A percentile compares a stretch with the other conserved stretches of the same genome.
These are phyloP conservation scores for Ophthalmolycus amberensis DNA, from an alignment of 2,113 vertebrate genomes.

Conservation along the genomic window DNA sequence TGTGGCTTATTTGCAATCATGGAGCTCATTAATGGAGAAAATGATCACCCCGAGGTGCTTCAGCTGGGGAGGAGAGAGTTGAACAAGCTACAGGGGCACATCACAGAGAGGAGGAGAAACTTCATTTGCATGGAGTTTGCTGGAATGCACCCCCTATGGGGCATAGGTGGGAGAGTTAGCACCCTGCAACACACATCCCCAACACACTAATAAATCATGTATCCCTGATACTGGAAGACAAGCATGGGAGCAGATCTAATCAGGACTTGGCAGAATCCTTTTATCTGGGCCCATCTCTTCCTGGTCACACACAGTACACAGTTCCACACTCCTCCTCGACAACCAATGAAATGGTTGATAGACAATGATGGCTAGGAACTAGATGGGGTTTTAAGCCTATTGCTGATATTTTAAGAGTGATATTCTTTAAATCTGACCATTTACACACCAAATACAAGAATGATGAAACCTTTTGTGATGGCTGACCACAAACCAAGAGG, in stretches of 20 bases:
- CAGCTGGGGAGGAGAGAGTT: conserved; percentile 40
- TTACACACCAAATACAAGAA: neutral
- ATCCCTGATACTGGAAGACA: conserved; percentile 82
- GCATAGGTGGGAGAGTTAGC: conserved; percentile 73
- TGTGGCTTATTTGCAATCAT: conserved; percentile 58
- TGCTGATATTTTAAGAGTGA: neutral
- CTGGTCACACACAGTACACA: conserved; percentile 67
- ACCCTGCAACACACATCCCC: conserved; percentile 60
- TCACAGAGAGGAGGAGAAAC: conserved; percentile 1
- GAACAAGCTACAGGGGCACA: conserved; percentile 26
- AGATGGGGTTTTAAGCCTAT: neutral
- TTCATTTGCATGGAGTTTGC: conserved; percentile 66
- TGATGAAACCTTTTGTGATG: neutral
- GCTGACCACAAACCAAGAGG: neutral
- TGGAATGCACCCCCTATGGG: conserved; percentile 63
- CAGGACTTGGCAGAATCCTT: conserved; percentile 75
- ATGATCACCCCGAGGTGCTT: conserved; percentile 52
- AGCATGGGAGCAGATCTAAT: conserved; percentile 83
- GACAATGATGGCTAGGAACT: conserved; percentile 18
- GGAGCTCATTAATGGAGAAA: conserved; percentile 64
- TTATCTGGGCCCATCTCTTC: conserved; percentile 79
- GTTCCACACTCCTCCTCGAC: conserved; percentile 30
- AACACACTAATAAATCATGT: conserved; percentile 81
- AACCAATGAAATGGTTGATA: conserved; percentile 38
- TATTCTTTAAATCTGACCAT: neutral